Evolutionary conservation across 92 coral and sea anemone species (phyloP), one percentile per base, ranked within the genome.

Genomic region (Zoanthus solanderi): DNA sequence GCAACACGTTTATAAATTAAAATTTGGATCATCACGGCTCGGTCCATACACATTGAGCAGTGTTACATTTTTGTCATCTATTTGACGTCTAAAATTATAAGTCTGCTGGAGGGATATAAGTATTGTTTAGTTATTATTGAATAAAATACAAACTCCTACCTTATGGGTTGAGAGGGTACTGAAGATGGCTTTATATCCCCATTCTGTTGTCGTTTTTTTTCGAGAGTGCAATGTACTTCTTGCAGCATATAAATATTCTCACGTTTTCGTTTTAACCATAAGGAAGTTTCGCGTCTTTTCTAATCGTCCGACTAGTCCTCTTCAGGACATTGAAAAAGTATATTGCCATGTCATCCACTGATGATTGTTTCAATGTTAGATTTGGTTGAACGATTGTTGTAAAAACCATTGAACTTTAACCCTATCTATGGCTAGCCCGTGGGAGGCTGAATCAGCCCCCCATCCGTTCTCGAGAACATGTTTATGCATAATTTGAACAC

Each of bases 131-230:
- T 75, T 46, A 75, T 17, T 74, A 23, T 74, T 74, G 45, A 75
- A 75, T 75, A 75, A 58, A n/a, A 75, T 15, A 75, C 14, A 75
- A 75, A 46, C 14, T 75, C 32, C 58, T 75, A 75, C 78, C 78
- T 46, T 73, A 34, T 31, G 47, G 50, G 46, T 72, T 37, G 76
- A 37, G 42, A 37, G 42, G 42, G 76, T 32, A 37, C 16, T 37
- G 56, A 73, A 73, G 78, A 73, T 72, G 9, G 76, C n/a, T 72
- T 72, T 72, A 34, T 72, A 72, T 11, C 76, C 76, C 76, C 52
- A 72, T 72, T 72, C 76, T 72, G 52, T 23, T 31, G 76, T 72
- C 52, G 6, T 23, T 5, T 32, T 9, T 32, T 72, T 37, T 72
- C 53, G 18, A 14, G n/a, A 32, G 76, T 6, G 52, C 76, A 72